Evolutionary conservation across 2,113 vertebrate genomes (phyloP), one percentile per base, ranked within the genome.

Genomic region (Nicator chloris): DNA sequence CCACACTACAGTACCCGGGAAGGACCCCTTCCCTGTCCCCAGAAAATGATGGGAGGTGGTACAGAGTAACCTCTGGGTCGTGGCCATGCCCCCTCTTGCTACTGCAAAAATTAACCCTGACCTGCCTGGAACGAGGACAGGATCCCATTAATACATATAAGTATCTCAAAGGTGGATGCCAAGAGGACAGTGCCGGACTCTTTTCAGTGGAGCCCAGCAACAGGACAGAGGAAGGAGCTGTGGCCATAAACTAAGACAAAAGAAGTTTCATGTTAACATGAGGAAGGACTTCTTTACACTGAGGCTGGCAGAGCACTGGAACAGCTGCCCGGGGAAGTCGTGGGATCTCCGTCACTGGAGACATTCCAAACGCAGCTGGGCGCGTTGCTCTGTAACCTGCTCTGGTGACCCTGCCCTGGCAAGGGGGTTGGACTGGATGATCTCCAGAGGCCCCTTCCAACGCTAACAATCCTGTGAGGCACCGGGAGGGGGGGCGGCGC

Each of bases 1-100:
- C 40, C 23, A 75, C 82, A 40, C n/a, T 22, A 39, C 0, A 0
- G 30, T 8, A 47, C 19, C 9, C 0, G 1, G 49, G 6, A 49
- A 65, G n/a, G 10, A 40, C 19, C 15, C 35, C 35, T 13, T 49
- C 50, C 30, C 30, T 28, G 12, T 24, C n/a, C 23, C 12, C 60
- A 49, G 15, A 49, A 65, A 47, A 39, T 39, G 6, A 56, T 13
- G 15, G 12, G 28, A 72, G 4, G 40, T n/a, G 68, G 22, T 17
- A 64, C 40, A 73, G 23, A 40, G 21, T 15, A 56, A 16, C 15
- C 40, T 47, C 59, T 40, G 60, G 15, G 60, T 49, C 23, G 15
- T 75, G n/a, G 23, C 23, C 28, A 23, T 47, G 40, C 4, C 6
- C 31, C 6, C 18, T 64, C 23, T 22, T 23, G 22, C 57, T 39